These are phyloP conservation scores for Drosophila melanocephala DNA, from an alignment of 2,888 invertebrate genomes.

Conservation along the genomic window DNA sequence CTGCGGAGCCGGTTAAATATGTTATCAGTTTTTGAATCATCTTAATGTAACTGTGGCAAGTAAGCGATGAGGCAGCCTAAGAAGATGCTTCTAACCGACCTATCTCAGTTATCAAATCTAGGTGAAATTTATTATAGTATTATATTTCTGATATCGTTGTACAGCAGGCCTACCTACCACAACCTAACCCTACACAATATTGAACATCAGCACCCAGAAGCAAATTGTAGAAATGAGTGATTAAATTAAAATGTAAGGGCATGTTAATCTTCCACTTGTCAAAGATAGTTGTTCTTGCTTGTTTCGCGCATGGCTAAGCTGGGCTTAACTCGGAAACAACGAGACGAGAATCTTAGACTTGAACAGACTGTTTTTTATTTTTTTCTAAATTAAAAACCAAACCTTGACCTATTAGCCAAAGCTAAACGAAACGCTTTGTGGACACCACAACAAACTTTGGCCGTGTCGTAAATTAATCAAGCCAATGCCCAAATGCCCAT, in stretches of 20 bases:
- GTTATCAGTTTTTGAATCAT: not conserved
- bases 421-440: slow-evolving; percentile 63
- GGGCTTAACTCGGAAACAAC: slow-evolving; percentile 24
- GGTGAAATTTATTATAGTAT: not conserved
- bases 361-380: slow-evolving; percentile 15
- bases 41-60: not conserved
- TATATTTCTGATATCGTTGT: not conserved
- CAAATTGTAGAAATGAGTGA: not conserved
- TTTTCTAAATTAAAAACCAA: slow-evolving; percentile 19
- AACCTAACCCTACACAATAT: not conserved
- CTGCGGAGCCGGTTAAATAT: no score
- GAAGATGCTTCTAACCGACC: not conserved
- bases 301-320: slow-evolving; percentile 10
- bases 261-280: not conserved
- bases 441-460: slow-evolving; percentile 37
- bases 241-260: not conserved
- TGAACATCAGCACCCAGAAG: not conserved
- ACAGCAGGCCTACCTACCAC: not conserved
- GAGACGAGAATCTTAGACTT: slow-evolving; percentile 28
- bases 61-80: not conserved
- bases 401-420: slow-evolving; percentile 74
- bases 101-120: not conserved
- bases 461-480: slow-evolving; percentile 77
- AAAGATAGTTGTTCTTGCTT: not conserved
- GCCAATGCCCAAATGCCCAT: slow-evolving; percentile 48